Evolutionary conservation across 2,113 vertebrate species (phyloP).

Genomic region (Crypturellus undulatus): DNA sequence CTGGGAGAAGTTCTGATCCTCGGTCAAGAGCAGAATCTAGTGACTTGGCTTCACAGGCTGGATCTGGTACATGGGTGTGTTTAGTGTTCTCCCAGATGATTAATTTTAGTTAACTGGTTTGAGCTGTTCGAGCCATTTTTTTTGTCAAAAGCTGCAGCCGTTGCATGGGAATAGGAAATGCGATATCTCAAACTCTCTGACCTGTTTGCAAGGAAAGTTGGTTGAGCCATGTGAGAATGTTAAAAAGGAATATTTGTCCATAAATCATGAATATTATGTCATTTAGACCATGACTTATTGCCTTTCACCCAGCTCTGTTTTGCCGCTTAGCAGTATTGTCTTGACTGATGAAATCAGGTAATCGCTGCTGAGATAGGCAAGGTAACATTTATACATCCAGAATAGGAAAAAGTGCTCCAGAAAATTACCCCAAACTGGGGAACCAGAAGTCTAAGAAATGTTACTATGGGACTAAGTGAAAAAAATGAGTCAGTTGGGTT

Average conservation of each 20-base stretch:
- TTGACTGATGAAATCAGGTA: background rate
- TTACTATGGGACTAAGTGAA: background rate
- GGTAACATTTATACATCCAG: background rate
- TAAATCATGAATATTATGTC: background rate
- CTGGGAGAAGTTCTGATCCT: background rate
- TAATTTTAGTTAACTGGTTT: conserved; percentile 3
- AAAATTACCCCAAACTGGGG: background rate
- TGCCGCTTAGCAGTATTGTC: background rate
- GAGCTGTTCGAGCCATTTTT: background rate
- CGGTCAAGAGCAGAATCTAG: background rate
- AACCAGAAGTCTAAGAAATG: background rate
- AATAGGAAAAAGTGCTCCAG: background rate
- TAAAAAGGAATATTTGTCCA: conserved; percentile 2
- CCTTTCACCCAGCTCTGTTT: background rate
- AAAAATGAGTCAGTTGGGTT: background rate
- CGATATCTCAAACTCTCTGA: background rate
- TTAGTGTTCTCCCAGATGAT: conserved; percentile 1
- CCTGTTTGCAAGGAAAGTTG: background rate
- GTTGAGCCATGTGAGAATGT: background rate
- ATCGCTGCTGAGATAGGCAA: background rate
- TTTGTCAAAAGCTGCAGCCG: background rate
- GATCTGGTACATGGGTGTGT: background rate
- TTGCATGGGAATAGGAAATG: conserved; percentile 2
- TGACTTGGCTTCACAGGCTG: background rate
- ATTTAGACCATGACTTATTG: background rate